Evolutionary conservation across 2,797 vertebrate genomes (phyloP).

Genomic region (Xenopus petersii): DNA sequence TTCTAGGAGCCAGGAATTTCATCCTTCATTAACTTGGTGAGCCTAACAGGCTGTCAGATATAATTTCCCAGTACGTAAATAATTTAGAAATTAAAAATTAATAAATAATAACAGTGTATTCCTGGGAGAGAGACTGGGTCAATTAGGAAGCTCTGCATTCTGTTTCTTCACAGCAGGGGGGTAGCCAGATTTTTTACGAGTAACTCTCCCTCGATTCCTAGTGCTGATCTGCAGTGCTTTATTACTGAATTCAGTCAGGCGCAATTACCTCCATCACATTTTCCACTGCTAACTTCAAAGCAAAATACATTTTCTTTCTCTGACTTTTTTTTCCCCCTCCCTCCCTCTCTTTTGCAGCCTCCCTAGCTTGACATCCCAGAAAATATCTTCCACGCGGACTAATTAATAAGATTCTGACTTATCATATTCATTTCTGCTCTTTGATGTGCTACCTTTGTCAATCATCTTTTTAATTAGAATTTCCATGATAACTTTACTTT

Average conservation of each 20-base stretch:
- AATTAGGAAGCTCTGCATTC: constrained; percentile 88
- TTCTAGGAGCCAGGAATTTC: constrained; percentile 70
- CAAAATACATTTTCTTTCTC: constrained; percentile 72
- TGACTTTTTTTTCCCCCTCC: constrained; percentile 59
- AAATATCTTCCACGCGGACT: constrained; percentile 72
- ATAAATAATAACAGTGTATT: constrained; percentile 97
- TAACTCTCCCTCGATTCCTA: constrained; percentile 71
- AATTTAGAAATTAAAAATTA: constrained; percentile 98
- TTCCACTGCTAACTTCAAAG: constrained; percentile 88
- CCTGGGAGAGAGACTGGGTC: constrained; percentile 83
- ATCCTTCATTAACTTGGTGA: constrained; percentile 83
- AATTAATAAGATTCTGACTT: constrained; percentile 84
- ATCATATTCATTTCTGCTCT: constrained; percentile 76
- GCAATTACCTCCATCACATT: constrained; percentile 85
- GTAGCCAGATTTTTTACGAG: constrained; percentile 71
- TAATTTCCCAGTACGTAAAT: constrained; percentile 86
- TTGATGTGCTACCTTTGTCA: constrained; percentile 87
- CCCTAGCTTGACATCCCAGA: constrained; percentile 78
- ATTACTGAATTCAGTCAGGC: constrained; percentile 88
- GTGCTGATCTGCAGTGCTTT: constrained; percentile 81
- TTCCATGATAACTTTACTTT: constrained; percentile 79
- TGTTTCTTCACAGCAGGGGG: constrained; percentile 77
- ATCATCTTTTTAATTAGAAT: constrained; percentile 82
- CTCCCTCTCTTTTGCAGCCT: constrained; percentile 64
- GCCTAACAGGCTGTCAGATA: constrained; percentile 78